Percentiles rank a stretch among this genome's conserved stretches.
phyloP scores from a whole-genome alignment of 1,140 invertebrate species.

The Vollenhovia emeryi region DNA sequence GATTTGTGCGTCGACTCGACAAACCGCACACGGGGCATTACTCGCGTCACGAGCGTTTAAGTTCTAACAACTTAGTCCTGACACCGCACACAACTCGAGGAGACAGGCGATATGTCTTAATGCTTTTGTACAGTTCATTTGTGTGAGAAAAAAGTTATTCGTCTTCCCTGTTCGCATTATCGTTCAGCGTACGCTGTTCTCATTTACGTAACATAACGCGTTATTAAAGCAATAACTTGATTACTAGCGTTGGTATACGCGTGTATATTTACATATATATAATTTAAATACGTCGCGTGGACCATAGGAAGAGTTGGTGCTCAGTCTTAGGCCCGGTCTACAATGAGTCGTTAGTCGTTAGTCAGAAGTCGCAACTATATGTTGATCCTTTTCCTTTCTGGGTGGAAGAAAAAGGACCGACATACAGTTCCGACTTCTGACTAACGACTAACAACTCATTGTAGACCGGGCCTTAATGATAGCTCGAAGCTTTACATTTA shows the following conservation, averaged over 20 bases:
- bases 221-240: neutral
- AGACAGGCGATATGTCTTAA: neutral
- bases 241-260: neutral
- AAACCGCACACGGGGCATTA: slow-evolving; percentile 3
- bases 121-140: neutral
- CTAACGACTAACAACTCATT: too few relatives aligned
- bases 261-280: neutral
- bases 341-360: too few relatives aligned
- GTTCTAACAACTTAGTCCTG: slow-evolving; percentile 5
- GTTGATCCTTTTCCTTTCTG: too few relatives aligned
- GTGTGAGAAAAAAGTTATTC: neutral
- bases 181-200: neutral
- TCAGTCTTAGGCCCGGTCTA: too few relatives aligned
- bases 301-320: neutral
- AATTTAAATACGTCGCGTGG: neutral
- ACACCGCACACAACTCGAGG: neutral
- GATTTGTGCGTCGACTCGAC: slow-evolving; percentile 18
- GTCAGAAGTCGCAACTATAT: too few relatives aligned
- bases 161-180: neutral
- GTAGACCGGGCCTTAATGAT: neutral
- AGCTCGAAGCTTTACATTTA: neutral
- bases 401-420: too few relatives aligned
- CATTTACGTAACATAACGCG: neutral
- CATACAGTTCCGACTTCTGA: too few relatives aligned
- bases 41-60: slow-evolving; percentile 1